phyloP scores from a whole-genome alignment of 2,797 vertebrate genomes.

The Parauchenoglanis punctatus region DNA sequence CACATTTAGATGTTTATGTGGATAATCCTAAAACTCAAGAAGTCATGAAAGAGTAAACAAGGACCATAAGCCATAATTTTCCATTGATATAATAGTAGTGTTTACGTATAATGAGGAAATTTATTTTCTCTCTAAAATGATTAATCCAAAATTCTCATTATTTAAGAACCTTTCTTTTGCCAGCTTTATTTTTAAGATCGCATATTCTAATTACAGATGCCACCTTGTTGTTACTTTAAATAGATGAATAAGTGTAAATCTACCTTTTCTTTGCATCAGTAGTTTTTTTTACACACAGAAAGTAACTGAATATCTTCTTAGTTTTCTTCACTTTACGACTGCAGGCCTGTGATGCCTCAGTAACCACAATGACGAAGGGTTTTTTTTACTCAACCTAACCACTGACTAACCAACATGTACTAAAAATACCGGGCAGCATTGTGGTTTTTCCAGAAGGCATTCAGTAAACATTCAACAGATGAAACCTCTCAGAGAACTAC shows the following conservation, averaged over 20 bases:
- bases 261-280: background rate
- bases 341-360: conserved; percentile 35
- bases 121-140: background rate
- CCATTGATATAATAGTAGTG: background rate
- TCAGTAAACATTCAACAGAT: background rate
- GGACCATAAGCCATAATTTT: background rate
- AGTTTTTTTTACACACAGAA: background rate
- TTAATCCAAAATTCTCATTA: background rate
- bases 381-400: background rate
- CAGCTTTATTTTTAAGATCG: background rate
- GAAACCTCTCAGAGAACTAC: conserved; percentile 20
- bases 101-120: background rate
- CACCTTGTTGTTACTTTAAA: background rate
- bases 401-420: background rate
- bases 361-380: conserved; percentile 51
- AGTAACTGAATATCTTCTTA: background rate
- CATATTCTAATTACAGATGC: background rate
- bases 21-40: background rate
- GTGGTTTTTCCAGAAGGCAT: background rate
- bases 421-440: background rate
- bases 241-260: background rate
- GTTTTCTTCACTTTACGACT: background rate
- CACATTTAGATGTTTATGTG: background rate
- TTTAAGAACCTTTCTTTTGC: background rate
- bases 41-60: background rate